phyloP scores from a whole-genome alignment of 2,113 vertebrate genomes.

The Ardeotis arabs region DNA sequence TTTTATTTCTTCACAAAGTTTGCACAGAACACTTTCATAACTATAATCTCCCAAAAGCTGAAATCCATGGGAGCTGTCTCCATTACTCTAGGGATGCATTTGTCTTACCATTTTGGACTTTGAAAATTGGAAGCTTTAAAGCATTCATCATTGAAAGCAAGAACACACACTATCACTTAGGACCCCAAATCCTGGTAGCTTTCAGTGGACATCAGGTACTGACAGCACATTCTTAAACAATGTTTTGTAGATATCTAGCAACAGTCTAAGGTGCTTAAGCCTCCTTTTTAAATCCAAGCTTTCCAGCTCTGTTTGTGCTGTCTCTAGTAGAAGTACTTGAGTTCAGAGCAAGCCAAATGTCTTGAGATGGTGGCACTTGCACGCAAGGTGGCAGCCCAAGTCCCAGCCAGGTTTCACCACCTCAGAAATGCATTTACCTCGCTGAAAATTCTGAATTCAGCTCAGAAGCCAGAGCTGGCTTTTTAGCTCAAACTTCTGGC shows the following conservation, averaged over 20 bases:
- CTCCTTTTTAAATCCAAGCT: background rate
- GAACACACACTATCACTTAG: background rate
- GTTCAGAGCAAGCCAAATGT: background rate
- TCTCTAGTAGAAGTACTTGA: background rate
- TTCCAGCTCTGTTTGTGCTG: background rate
- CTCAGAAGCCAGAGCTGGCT: background rate
- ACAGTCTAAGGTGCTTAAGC: background rate
- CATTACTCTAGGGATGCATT: background rate
- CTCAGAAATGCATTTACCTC: background rate
- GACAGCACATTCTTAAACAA: background rate
- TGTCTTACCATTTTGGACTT: background rate
- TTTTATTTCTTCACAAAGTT: slow-evolving; percentile 50
- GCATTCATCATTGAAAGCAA: background rate
- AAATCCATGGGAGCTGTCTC: background rate
- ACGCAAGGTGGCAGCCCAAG: background rate
- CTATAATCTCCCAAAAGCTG: background rate
- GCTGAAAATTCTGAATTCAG: background rate
- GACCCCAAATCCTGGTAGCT: background rate
- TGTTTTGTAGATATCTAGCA: background rate
- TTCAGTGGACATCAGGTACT: background rate
- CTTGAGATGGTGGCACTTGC: background rate
- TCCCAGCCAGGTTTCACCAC: background rate
- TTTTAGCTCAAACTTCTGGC: background rate
- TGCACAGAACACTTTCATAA: slow-evolving; percentile 28
- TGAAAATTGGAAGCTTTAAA: background rate